Evolutionary conservation across 2,888 invertebrate genomes (phyloP).

Genomic region (Latheticus oryzae): DNA sequence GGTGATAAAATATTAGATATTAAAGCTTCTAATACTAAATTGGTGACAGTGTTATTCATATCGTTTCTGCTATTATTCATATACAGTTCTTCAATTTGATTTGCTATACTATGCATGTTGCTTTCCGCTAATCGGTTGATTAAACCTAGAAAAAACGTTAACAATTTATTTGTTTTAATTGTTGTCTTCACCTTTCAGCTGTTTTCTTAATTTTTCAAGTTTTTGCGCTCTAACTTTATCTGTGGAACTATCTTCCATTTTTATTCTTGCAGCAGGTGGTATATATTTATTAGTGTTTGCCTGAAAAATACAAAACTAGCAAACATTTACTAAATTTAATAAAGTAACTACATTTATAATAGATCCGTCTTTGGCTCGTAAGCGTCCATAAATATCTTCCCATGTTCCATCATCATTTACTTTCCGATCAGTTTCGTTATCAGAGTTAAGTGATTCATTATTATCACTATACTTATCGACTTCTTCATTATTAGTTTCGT

Average conservation of each 20-base stretch:
- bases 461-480: too few relatives aligned
- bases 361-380: conserved; percentile 83
- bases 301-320: too few relatives aligned
- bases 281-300: conserved; percentile 71
- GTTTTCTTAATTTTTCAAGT: conserved; percentile 76
- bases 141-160: conserved; percentile 66
- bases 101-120: conserved; percentile 86
- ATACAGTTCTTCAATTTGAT: conserved; percentile 84
- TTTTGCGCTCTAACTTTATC: conserved; percentile 69
- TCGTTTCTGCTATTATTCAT: conserved; percentile 83
- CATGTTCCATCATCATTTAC: conserved; percentile 65
- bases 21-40: conserved; percentile 78
- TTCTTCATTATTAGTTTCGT: conserved; percentile 35
- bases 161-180: too few relatives aligned
- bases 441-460: too few relatives aligned
- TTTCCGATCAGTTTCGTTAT: too few relatives aligned
- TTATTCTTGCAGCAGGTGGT: conserved; percentile 82
- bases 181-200: conserved; percentile 87
- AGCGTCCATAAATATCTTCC: conserved; percentile 96
- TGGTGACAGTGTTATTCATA: conserved; percentile 81
- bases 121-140: conserved; percentile 88
- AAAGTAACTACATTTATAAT: conserved; percentile 78
- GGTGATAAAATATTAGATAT: conserved; percentile 73
- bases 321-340: too few relatives aligned
- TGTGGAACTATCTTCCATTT: conserved; percentile 62